Evolutionary conservation across 1,140 invertebrate species (phyloP).

Genomic region (Drosophila pruinosa): DNA sequence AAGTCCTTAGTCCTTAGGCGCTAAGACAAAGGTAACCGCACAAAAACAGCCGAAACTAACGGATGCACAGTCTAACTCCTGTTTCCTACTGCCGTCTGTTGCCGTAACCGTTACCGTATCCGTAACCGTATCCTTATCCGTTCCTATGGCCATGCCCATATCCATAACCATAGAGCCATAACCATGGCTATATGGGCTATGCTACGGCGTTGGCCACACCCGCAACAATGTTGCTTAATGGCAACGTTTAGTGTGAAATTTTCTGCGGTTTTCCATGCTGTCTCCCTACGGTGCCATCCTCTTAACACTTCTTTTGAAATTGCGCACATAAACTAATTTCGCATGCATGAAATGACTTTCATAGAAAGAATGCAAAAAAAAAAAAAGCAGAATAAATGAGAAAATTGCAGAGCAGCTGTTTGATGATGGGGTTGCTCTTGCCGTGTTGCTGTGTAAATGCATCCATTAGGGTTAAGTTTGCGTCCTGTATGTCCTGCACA

Average conservation of each 20-base stretch:
- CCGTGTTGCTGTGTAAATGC: conserved; percentile 31
- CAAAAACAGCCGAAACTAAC: neutral
- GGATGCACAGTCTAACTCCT: conserved; percentile 18
- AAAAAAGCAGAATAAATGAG: conserved; percentile 46
- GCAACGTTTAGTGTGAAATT: conserved; percentile 74
- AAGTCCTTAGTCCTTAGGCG: neutral
- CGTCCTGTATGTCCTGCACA: conserved; percentile 1
- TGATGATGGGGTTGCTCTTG: neutral
- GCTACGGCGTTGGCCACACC: conserved; percentile 17
- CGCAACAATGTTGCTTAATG: conserved; percentile 69
- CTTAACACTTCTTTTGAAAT: conserved; percentile 68
- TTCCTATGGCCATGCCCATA: neutral
- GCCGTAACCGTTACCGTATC: neutral
- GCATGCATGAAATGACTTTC: conserved; percentile 77
- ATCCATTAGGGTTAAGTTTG: conserved; percentile 74
- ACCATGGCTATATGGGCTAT: neutral
- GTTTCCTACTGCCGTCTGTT: conserved; percentile 7
- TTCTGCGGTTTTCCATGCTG: conserved; percentile 37
- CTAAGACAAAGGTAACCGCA: conserved; percentile 11
- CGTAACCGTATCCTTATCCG: neutral
- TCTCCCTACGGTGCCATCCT: conserved; percentile 1
- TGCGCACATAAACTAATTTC: conserved; percentile 77
- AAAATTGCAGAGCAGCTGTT: conserved; percentile 63
- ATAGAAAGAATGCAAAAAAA: conserved; percentile 28
- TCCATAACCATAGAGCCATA: neutral